Evolutionary conservation across 2,888 invertebrate species (phyloP).

Genomic region (Neocrepidodera transversa): DNA sequence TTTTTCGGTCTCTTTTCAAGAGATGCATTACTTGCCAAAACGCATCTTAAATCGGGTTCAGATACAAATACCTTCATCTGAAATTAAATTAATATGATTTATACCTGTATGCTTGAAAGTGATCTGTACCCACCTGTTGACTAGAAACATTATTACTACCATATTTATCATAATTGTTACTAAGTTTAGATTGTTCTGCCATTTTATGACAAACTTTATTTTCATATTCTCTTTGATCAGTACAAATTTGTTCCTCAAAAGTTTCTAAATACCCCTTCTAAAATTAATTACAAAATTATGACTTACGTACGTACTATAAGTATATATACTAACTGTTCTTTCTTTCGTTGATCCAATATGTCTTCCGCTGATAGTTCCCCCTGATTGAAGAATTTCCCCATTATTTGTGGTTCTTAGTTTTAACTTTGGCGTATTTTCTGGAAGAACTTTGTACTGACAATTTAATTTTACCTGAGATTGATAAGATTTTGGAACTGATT

Average conservation of each 20-base stretch:
- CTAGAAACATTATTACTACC: slow-evolving; percentile 45
- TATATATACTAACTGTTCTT: slow-evolving; percentile 30
- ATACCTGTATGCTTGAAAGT: slow-evolving; percentile 19
- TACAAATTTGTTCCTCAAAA: slow-evolving; percentile 28
- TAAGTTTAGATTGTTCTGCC: slow-evolving; percentile 38
- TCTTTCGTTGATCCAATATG: slow-evolving; percentile 42
- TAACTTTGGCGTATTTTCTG: slow-evolving; percentile 68
- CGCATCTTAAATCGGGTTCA: slow-evolving; percentile 71
- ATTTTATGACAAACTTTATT: slow-evolving; percentile 45
- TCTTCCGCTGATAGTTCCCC: slow-evolving; percentile 82
- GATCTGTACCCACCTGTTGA: slow-evolving; percentile 41
- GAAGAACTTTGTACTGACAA: slow-evolving; percentile 66
- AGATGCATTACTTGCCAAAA: slow-evolving; percentile 43
- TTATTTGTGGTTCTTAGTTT: slow-evolving; percentile 80
- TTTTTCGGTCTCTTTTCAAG: slow-evolving; percentile 69
- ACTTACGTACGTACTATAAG: no score
- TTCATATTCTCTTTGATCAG: slow-evolving; percentile 41
- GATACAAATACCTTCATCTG: slow-evolving; percentile 72
- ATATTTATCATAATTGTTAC: slow-evolving; percentile 17
- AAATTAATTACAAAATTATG: background rate
- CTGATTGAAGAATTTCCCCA: slow-evolving; percentile 81
- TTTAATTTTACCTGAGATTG: slow-evolving; percentile 34
- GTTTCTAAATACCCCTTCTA: slow-evolving; percentile 1
- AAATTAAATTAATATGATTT: slow-evolving; percentile 25
- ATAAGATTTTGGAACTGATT: slow-evolving; percentile 53